Evolutionary conservation across 1,140 invertebrate species (phyloP), one percentile per base, ranked within the genome.

Genomic region (Galleria mellonella): DNA sequence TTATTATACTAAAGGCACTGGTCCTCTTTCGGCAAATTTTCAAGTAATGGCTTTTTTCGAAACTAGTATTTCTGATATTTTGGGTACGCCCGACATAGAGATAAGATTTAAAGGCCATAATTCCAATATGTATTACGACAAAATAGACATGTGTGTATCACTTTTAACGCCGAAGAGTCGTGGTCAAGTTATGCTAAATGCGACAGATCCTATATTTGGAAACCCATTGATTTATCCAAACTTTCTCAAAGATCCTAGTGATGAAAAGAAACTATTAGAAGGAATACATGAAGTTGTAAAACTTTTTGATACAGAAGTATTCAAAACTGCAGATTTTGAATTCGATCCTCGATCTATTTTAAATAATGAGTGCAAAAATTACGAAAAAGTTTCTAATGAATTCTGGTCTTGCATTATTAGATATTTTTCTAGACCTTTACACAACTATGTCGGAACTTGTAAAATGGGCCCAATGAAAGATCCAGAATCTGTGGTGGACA

Each of bases 391-490:
- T 0, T 87, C 87, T 6, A 91, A 92, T 47, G 87, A 89, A 4
- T 96, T 95, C 66, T 94, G 94, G 92, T 81, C 87, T 7, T 96
- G 94, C 68, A 90, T 92, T n/a, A 87, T 93, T 0, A 88, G 85
- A 54, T 87, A 91, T 51, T 75, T 93, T 29, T 89, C 89, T 0
- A 73, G 82, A 0, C 90, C 90, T 39, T 84, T 92, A 58, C 92
- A 94, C 60, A 93, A 95, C 64, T 92, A 92, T 46, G 83, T 89
- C 0, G 90, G 92, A 0, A 93, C 93, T 0, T 91, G 89, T 33
- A 94, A 93, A 78, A 96, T 96, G 95, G 94, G 94, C 0, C 88
- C 91, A 0, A 17, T 56, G 0, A 81, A 56, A 10, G 94, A 96
- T 70, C 66, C 84, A 0, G 78, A 88, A 15, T 91, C 94, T 4